Evolutionary conservation across 37 sponge, comb jelly and placozoan genomes (phyloP), one percentile per base, ranked within the genome.

Genomic region (Crambe crambe): DNA sequence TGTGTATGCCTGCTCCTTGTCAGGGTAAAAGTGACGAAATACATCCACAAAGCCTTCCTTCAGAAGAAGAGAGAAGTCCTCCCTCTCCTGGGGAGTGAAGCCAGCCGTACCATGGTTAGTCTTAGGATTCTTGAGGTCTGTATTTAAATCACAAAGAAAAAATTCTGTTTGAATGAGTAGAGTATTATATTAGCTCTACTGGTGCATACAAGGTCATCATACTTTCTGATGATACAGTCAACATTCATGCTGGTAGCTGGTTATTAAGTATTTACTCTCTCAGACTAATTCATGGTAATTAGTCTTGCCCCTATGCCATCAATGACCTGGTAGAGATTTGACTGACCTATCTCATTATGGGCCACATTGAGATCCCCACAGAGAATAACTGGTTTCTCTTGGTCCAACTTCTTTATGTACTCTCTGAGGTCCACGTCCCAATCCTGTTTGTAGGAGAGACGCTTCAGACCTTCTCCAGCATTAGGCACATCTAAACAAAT

Each of bases 361-460:
- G 95, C 92, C 59, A 97, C 97, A 70, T 97, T 97, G 72, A 97
- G 80, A 69, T 97, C 97, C 15, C 97, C 97, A 70, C 90, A 91
- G 41, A 91, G 78, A 56, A 97, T 89, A 26, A 97, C 82, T 29
- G 97, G 97, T 68, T 97, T 97, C 56, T 72, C 66, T 20, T 35
- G 23, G 65, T 97, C 92, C 20, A 97, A 85, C 21, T 62, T 68
- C 76, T 85, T 75, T 77, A 94, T 62, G 78, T 92, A 97, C 23
- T 56, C 85, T 38, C 72, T 79, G 62, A 97, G 77, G 32, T 72
- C 97, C 3, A 56, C 47, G 61, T 97, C 90, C 97, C 97, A 97
- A 70, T 89, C 74, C 76, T 79, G 77, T 44, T 94, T 77, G 77
- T 86, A 90, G 76, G 63, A 80, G 41, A 95, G 87, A 32, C 97